A percentile compares a stretch with the other conserved stretches of the same genome.
phyloP scores from a whole-genome alignment of 2,797 vertebrate genomes.

The Poeciliopsis gracilis region DNA sequence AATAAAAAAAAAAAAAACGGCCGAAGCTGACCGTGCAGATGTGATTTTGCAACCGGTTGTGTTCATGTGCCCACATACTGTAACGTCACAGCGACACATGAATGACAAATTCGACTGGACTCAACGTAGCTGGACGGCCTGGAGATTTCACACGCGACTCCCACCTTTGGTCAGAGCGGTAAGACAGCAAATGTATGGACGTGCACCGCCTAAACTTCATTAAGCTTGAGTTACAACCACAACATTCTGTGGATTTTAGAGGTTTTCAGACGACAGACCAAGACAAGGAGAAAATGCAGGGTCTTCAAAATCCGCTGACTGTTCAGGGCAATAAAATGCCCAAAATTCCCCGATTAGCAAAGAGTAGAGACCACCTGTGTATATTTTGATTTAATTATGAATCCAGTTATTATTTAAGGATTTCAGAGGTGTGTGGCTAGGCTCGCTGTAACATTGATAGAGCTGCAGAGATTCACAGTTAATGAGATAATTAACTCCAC shows the following conservation, averaged over 20 bases:
- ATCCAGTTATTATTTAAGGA: background rate
- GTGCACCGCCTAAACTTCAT: too few relatives aligned
- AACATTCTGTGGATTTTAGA: background rate
- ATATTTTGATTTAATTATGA: background rate
- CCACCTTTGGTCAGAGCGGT: slow-evolving; percentile 11
- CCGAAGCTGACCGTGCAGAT: slow-evolving; percentile 54
- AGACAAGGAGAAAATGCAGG: background rate
- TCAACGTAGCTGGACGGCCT: slow-evolving; percentile 6
- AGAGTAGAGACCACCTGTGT: background rate
- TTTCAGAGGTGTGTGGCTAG: background rate
- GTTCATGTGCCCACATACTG: slow-evolving; percentile 21
- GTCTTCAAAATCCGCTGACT: background rate
- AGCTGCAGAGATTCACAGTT: background rate
- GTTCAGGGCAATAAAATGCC: background rate
- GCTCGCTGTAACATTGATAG: background rate
- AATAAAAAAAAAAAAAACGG: slow-evolving; percentile 1
- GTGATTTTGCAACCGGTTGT: slow-evolving; percentile 38
- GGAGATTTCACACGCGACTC: background rate
- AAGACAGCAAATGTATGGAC: background rate
- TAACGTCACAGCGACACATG: slow-evolving; percentile 21
- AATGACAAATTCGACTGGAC: slow-evolving; percentile 23
- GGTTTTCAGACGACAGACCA: background rate
- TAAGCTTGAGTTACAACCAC: background rate
- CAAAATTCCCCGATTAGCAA: background rate
- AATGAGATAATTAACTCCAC: background rate